Conservation (phyloP, 2,797 vertebrate species). For the Myotis pilosus region DNA sequence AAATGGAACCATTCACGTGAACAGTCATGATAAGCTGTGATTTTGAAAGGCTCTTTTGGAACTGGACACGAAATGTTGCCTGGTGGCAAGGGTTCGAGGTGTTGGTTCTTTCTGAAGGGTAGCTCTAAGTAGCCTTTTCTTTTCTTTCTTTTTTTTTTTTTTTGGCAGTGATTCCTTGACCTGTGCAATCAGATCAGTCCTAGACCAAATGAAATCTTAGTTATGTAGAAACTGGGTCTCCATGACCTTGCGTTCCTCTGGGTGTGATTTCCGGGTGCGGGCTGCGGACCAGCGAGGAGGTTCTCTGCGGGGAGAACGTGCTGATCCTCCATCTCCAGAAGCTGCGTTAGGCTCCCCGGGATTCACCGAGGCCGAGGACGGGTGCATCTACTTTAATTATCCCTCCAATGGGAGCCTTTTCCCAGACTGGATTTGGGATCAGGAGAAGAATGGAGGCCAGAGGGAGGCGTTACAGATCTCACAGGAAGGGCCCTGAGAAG, state of each 20-base stretch:
- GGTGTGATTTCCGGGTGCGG: slow-evolving; percentile 46
- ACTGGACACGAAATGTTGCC: not conserved
- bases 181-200: slow-evolving; percentile 39
- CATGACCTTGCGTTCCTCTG: slow-evolving; percentile 47
- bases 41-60: slow-evolving; percentile 2
- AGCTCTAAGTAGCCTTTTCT: not conserved
- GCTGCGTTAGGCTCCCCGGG: slow-evolving; percentile 70
- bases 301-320: slow-evolving; percentile 6
- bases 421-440: slow-evolving; percentile 66
- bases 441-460: slow-evolving; percentile 52
- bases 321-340: slow-evolving; percentile 66
- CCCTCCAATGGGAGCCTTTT: slow-evolving; percentile 67
- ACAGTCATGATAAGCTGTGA: not conserved
- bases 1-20: not conserved
- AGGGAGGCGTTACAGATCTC: slow-evolving; percentile 45
- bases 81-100: not conserved
- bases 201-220: slow-evolving; percentile 50
- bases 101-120: not conserved
- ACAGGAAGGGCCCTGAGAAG: slow-evolving; percentile 9
- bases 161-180: slow-evolving; percentile 37
- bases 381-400: slow-evolving; percentile 74
- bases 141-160: not conserved
- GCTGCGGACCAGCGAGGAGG: not conserved
- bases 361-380: slow-evolving; percentile 65
- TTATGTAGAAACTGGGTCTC: slow-evolving; percentile 58